phyloP scores from a whole-genome alignment of 1,140 invertebrate genomes.

The Pristionchus pacificus region DNA sequence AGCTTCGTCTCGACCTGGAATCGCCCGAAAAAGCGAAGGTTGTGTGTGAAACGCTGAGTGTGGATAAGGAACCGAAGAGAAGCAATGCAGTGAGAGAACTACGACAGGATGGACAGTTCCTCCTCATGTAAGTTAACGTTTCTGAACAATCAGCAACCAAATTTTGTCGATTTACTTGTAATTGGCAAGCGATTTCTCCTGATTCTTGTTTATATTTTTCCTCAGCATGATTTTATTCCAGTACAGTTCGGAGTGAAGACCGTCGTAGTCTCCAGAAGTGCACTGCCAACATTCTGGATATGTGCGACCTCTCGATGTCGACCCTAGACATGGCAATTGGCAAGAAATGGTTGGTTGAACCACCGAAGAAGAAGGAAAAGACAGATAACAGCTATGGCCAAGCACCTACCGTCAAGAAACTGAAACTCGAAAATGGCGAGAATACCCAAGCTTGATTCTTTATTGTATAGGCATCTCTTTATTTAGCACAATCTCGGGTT shows the following conservation, averaged over 20 bases:
- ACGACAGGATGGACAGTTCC: background rate
- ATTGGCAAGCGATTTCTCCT: background rate
- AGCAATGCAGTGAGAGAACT: slow-evolving; percentile 5
- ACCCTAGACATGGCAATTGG: slow-evolving; percentile 10
- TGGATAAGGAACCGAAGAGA: slow-evolving; percentile 15
- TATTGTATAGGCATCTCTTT: too few relatives aligned
- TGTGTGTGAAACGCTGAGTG: background rate
- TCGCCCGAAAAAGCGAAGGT: background rate
- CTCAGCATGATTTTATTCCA: background rate
- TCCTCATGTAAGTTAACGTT: slow-evolving; percentile 12
- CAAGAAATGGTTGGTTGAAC: slow-evolving; percentile 15
- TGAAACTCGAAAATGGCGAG: too few relatives aligned
- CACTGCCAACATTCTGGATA: slow-evolving; percentile 19
- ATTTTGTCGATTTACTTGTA: background rate
- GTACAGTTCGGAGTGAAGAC: slow-evolving; percentile 1
- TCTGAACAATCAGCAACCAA: background rate
- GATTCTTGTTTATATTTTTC: background rate
- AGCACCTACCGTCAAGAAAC: too few relatives aligned
- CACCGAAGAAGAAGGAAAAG: background rate
- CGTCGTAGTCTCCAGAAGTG: slow-evolving; percentile 13
- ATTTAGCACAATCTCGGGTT: too few relatives aligned
- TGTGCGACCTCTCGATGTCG: slow-evolving; percentile 17
- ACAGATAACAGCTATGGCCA: too few relatives aligned
- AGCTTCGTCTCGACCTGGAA: slow-evolving; percentile 9
- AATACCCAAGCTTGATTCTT: too few relatives aligned